phyloP scores from a whole-genome alignment of 2,888 invertebrate species.

The Epistrophe eligans region DNA sequence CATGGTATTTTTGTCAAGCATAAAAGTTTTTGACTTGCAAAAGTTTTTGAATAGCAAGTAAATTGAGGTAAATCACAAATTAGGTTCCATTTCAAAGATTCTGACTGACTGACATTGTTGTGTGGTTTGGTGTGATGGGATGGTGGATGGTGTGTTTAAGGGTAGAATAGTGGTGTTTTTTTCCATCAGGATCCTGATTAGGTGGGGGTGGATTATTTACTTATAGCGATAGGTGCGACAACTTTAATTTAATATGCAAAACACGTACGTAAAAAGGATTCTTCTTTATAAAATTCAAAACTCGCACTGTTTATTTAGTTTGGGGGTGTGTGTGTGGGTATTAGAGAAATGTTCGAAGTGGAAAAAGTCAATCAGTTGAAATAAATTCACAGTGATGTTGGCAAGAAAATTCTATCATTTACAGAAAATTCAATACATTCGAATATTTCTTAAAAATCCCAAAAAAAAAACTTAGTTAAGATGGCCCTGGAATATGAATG shows the following conservation, averaged over 20 bases:
- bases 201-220: conserved; percentile 28
- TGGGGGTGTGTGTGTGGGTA: neutral
- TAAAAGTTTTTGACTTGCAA: conserved; percentile 69
- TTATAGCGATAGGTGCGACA: conserved; percentile 62
- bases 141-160: neutral
- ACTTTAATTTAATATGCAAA: conserved; percentile 80
- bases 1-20: conserved; percentile 74
- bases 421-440: neutral
- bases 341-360: neutral
- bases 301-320: neutral
- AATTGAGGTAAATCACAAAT: conserved; percentile 78
- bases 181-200: conserved; percentile 24
- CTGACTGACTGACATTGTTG: conserved; percentile 57
- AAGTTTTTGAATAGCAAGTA: conserved; percentile 77
- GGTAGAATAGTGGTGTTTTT: conserved; percentile 1
- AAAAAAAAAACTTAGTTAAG: too few species aligned
- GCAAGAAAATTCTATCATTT: neutral
- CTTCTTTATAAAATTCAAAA: conserved; percentile 59
- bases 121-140: neutral
- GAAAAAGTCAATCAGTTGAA: conserved; percentile 50
- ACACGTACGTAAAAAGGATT: conserved; percentile 81
- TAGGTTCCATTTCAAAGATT: conserved; percentile 77
- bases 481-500: too few species aligned
- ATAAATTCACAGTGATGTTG: conserved; percentile 20
- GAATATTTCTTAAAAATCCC: neutral